phyloP scores from a whole-genome alignment of 2,797 vertebrate genomes.

The Pangasius larnaudii region DNA sequence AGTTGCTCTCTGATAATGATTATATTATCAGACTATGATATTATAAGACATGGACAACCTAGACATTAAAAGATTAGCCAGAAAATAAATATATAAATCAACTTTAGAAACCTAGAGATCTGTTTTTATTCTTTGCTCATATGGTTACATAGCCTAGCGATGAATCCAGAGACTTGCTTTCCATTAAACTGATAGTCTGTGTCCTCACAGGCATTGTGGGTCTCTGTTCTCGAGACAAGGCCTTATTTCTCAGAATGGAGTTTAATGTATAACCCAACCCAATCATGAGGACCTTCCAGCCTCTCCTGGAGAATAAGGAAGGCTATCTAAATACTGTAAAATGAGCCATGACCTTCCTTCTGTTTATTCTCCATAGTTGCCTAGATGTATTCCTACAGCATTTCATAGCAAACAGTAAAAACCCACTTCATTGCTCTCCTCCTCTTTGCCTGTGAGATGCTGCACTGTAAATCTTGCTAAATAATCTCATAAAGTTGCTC shows the following conservation, averaged over 20 bases:
- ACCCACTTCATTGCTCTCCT: neutral
- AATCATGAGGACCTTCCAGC: neutral
- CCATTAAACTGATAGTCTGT: neutral
- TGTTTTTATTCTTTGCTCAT: conserved; percentile 14
- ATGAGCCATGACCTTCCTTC: neutral
- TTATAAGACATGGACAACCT: neutral
- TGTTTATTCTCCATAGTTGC: neutral
- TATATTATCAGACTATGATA: neutral
- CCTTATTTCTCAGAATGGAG: neutral
- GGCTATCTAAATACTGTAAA: neutral
- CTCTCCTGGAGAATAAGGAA: neutral
- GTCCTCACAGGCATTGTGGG: neutral
- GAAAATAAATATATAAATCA: neutral
- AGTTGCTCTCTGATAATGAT: neutral
- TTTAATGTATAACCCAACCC: neutral
- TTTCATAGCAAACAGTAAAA: conserved; percentile 3
- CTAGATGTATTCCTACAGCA: neutral
- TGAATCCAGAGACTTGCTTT: neutral
- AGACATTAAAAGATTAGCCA: conserved; percentile 14
- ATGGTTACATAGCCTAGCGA: neutral
- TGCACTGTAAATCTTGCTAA: conserved; percentile 8
- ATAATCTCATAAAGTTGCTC: conserved; percentile 13
- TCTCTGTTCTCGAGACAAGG: neutral
- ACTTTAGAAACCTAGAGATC: neutral
- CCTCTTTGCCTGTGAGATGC: neutral